Conservation (phyloP, 1,140 invertebrate genomes). For the Rhopalosiphum maidis region DNA sequence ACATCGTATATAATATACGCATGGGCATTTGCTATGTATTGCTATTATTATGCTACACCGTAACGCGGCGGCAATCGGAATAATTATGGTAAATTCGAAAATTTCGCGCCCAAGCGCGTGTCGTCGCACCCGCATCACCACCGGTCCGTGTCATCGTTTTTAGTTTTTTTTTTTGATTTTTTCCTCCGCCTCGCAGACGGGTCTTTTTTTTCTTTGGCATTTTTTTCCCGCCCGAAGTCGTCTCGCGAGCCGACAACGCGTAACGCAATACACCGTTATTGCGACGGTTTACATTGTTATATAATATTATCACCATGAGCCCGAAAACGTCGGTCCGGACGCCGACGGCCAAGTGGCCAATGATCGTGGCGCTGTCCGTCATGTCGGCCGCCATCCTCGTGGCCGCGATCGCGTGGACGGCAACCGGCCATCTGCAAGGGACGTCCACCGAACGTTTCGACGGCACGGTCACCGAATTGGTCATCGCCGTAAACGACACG, state of each 20-base stretch:
- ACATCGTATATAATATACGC: too few species aligned
- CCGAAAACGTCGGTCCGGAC: constrained; percentile 8
- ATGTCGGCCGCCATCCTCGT: neutral
- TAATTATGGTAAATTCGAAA: neutral
- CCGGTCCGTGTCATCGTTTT: neutral
- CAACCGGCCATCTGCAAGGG: neutral
- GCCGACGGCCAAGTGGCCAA: constrained; percentile 14
- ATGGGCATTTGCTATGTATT: too few species aligned
- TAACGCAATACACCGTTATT: too few species aligned
- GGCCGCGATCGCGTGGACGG: constrained; percentile 32
- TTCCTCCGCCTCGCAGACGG: neutral
- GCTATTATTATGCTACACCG: neutral
- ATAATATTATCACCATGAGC: neutral
- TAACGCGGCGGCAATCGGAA: too few species aligned
- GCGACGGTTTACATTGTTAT: too few species aligned
- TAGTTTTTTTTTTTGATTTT: neutral
- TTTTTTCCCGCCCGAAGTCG: neutral
- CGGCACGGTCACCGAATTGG: neutral
- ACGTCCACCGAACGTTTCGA: neutral
- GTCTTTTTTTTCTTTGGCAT: neutral
- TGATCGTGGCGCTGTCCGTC: neutral
- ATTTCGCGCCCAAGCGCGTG: neutral
- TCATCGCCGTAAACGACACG: neutral
- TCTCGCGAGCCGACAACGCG: too few species aligned
- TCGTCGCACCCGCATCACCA: neutral